These are phyloP conservation scores for Epistrophella euchroma DNA, from an alignment of 2,888 invertebrate species.

Conservation along the genomic window DNA sequence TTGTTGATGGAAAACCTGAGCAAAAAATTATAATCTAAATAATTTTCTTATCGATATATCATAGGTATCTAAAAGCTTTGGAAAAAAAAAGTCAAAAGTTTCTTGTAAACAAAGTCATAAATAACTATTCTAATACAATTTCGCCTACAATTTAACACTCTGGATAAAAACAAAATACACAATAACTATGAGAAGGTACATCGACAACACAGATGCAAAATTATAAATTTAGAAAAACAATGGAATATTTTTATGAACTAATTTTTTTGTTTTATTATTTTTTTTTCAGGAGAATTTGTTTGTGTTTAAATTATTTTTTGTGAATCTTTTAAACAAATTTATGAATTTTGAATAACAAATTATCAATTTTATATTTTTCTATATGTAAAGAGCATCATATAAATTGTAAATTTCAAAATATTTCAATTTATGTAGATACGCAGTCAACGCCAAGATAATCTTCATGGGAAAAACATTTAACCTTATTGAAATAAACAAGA, in stretches of 20 bases:
- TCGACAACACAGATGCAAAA: not conserved
- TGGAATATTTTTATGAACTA: not conserved
- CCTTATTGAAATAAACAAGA: no score
- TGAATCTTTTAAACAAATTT: no score
- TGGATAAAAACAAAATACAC: not conserved
- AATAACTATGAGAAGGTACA: no score
- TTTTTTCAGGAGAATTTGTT: no score
- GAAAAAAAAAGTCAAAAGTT: not conserved
- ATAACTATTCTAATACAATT: not conserved
- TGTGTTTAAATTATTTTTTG: no score
- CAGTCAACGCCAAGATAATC: no score
- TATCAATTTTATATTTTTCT: not conserved
- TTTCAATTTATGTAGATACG: no score
- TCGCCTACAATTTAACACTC: not conserved
- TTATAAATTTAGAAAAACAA: not conserved
- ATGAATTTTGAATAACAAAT: not conserved
- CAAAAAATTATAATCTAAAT: not conserved
- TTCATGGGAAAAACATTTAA: no score
- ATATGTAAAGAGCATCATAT: not conserved
- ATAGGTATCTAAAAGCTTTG: not conserved
- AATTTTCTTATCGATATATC: not conserved
- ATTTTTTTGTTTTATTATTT: no score
- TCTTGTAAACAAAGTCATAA: constrained; percentile 17
- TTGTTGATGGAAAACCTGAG: not conserved
- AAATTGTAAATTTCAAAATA: no score